These are phyloP conservation scores for Tetraodon nigroviridis DNA, from an alignment of 2,113 vertebrate species.

Conservation along the genomic window DNA sequence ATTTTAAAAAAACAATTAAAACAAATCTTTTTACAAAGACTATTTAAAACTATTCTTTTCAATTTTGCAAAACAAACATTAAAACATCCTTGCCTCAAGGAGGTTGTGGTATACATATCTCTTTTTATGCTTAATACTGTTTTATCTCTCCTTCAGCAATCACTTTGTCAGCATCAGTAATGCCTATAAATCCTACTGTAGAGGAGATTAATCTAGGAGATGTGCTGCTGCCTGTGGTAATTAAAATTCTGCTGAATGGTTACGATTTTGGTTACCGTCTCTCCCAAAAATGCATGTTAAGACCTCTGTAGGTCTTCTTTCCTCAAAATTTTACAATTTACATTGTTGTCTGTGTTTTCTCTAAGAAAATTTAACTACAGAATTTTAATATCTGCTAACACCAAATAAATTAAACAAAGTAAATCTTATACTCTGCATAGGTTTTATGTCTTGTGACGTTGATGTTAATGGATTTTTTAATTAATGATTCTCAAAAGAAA, in stretches of 20 bases:
- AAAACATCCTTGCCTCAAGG: conserved; percentile 38
- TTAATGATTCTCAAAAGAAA: too few species aligned
- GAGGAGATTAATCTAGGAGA: conserved; percentile 66
- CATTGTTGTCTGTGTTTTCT: background rate
- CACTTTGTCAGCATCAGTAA: conserved; percentile 67
- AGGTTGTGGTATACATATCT: conserved; percentile 49
- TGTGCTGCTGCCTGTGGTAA: conserved; percentile 65
- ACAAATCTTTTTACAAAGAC: background rate
- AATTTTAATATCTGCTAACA: conserved; percentile 18
- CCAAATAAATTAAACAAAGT: background rate
- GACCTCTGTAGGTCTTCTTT: conserved; percentile 48
- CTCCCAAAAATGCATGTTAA: conserved; percentile 51
- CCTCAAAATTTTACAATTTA: conserved; percentile 9
- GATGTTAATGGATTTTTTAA: too few species aligned
- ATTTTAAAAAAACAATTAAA: conserved; percentile 14
- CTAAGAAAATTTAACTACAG: conserved; percentile 22
- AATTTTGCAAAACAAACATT: conserved; percentile 49
- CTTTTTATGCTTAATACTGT: conserved; percentile 54
- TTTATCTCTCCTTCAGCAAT: conserved; percentile 64
- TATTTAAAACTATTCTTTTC: background rate
- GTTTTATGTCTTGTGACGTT: too few species aligned
- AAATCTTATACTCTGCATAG: too few species aligned
- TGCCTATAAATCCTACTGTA: conserved; percentile 67
- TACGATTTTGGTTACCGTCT: conserved; percentile 48
- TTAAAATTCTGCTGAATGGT: conserved; percentile 70